These are phyloP conservation scores for Pycnomerus fuliginosus DNA, from an alignment of 2,888 invertebrate genomes.

Conservation along the genomic window DNA sequence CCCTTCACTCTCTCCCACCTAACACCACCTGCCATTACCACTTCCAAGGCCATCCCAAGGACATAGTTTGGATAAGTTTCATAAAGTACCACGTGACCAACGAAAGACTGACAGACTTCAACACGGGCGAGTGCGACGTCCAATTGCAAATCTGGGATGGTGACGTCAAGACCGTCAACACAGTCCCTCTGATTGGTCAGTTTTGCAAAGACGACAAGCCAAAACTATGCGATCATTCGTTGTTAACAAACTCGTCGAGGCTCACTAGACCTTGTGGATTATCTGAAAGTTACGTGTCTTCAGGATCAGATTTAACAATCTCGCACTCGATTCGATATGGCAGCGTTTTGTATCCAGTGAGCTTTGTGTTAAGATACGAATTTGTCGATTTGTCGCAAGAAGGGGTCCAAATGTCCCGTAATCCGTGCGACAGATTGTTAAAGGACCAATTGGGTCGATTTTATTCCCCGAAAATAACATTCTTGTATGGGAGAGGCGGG, in stretches of 20 bases:
- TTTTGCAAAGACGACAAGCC: conserved; percentile 78
- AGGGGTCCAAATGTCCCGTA: conserved; percentile 62
- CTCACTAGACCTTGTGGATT: conserved; percentile 70
- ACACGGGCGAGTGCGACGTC: conserved; percentile 71
- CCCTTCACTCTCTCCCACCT: conserved; percentile 74
- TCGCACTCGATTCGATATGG: conserved; percentile 75
- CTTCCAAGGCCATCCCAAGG: conserved; percentile 68
- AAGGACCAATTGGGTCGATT: conserved; percentile 58
- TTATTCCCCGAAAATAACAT: conserved; percentile 76
- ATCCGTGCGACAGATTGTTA: conserved; percentile 65
- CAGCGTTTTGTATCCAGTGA: conserved; percentile 76
- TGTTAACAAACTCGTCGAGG: conserved; percentile 70
- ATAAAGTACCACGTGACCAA: conserved; percentile 75
- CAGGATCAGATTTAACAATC: conserved; percentile 72
- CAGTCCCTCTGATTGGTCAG: conserved; percentile 66
- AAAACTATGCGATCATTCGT: conserved; percentile 71
- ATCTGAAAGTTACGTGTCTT: conserved; percentile 76
- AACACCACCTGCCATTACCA: conserved; percentile 81
- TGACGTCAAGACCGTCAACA: conserved; percentile 48
- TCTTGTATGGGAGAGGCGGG: conserved; percentile 81
- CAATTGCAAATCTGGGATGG: conserved; percentile 74
- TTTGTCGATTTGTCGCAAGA: conserved; percentile 76
- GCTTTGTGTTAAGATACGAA: conserved; percentile 78
- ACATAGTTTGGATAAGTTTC: conserved; percentile 82
- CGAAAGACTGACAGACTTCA: conserved; percentile 60